phyloP scores from a whole-genome alignment of 2,113 vertebrate species.

The Ginglymostoma cirratum region DNA sequence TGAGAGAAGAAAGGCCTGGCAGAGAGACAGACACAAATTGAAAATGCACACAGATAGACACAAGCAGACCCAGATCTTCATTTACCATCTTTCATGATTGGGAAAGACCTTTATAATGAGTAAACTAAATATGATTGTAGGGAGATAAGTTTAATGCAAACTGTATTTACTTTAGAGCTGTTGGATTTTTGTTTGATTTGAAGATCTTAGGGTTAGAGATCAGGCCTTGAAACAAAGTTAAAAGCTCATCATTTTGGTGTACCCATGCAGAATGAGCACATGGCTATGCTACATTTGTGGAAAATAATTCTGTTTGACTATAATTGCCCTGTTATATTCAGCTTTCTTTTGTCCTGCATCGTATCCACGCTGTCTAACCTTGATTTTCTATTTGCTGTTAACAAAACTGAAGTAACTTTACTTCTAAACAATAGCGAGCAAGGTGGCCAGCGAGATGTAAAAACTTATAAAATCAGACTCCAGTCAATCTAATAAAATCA shows the following conservation, averaged over 20 bases:
- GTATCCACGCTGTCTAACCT: not conserved
- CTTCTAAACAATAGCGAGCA: too few species aligned
- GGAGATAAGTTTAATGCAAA: not conserved
- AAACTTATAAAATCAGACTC: too few species aligned
- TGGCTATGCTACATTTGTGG: not conserved
- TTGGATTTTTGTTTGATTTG: too few species aligned
- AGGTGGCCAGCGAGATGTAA: too few species aligned
- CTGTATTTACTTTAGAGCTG: not conserved
- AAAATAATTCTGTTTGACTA: not conserved
- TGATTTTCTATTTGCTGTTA: not conserved
- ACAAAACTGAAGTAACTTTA: not conserved
- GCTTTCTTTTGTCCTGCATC: not conserved
- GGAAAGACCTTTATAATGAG: not conserved
- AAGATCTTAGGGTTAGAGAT: not conserved
- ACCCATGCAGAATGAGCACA: not conserved
- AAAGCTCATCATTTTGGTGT: not conserved
- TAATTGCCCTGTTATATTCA: not conserved
- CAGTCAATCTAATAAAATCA: too few species aligned
- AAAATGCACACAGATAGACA: not conserved
- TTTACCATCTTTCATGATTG: not conserved
- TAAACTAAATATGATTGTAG: not conserved
- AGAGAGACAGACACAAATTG: not conserved
- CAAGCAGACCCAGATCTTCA: not conserved
- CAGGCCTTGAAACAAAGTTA: not conserved
- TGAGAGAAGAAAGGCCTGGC: not conserved